Evolutionary conservation across 2,888 invertebrate species (phyloP), one percentile per base, ranked within the genome.

Genomic region (Asteroscopus sphinx): DNA sequence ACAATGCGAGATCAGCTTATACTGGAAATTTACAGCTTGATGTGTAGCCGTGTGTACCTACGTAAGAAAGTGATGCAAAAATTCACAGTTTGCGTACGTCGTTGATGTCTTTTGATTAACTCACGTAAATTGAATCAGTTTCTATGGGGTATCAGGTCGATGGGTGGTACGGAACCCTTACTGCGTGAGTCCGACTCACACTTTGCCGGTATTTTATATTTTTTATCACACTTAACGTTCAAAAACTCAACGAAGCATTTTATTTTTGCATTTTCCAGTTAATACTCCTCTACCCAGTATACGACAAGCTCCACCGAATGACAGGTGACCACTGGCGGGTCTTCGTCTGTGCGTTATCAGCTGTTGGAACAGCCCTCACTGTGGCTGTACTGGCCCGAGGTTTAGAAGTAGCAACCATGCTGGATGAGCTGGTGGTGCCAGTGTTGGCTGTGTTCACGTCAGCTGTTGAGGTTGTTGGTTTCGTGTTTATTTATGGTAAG

Each of bases 401-500:
- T 3, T 55, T 93, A 12, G 86, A 87, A 26, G 76, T 92, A 2
- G 88, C 88, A 0, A 80, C 83, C 0, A 63, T 92, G 9, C 42
- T 94, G 32, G 94, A 94, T 60, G 91, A 91, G 5, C 65, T 92
- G 12, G 83, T 89, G 0, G 70, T 94, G 0, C 93, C 94, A 4
- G 79, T 92, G 0, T 68, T 94, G 0, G 86, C 89, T 33, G 85
- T 88, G 3, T 91, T 92, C 35, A 90, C 93, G 0, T 81, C 88
- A 8, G 80, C 88, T 1, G 73, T 91, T 13, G 92, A 94, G 64
- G 83, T 94, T 0, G 87, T 91, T 1, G 94, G 92, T 48, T 93
- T 94, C 61, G 90, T 90, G 7, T 93, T 90, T 71, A 91, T 94
- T 71, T 94, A 94, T 78, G 93, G 94, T 93, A 49, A 82, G 85